Evolutionary conservation across 2,797 vertebrate genomes (phyloP), one percentile per base, ranked within the genome.

Genomic region (Sebastiscus tertius): DNA sequence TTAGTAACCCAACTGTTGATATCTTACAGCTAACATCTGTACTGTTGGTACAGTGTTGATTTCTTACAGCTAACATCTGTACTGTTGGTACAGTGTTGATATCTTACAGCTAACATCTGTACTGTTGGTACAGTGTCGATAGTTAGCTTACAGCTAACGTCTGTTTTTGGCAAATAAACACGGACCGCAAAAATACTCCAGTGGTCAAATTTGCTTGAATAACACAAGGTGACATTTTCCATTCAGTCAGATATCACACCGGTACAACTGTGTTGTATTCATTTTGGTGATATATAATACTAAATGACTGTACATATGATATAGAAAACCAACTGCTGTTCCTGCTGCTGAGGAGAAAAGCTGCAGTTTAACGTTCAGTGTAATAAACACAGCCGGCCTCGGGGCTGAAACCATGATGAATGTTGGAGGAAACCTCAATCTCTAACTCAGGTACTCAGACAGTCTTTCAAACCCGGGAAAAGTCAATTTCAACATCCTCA

Each of bases 341-440:
- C 6, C 68, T 6, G 36, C 68, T 75, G 52, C 64, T 70, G 72
- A 62, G 65, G 42, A 69, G 16, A 26, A 42, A 39, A 24, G 31
- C 4, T 31, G 36, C 31, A 75, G 59, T 69, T 80, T 22, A 81
- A 62, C 52, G 72, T 66, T 26, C 31, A 39, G 59, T 3, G 31
- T 59, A 56, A 75, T 79, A 66, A 85, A 77, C 16, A 5, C 33
- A 64, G 67, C 66, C 55, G 6, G 67, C 79, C 80, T 85, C 79
- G 9, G 83, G 87, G 87, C 49, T 65, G 56, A 66, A 64, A 62
- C 59, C 9, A 68, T 80, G 74, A 87, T 77, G 82, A 75, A 81
- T 84, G 83, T 52, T 62, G 46, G 52, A 36, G 60, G 33, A 75
- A 72, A 75, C 72, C 62, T 64, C 55, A 74, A 81, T 81, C 74